Evolutionary conservation across 92 coral and sea anemone species (phyloP).

Genomic region (Zoanthus sansibaricus): DNA sequence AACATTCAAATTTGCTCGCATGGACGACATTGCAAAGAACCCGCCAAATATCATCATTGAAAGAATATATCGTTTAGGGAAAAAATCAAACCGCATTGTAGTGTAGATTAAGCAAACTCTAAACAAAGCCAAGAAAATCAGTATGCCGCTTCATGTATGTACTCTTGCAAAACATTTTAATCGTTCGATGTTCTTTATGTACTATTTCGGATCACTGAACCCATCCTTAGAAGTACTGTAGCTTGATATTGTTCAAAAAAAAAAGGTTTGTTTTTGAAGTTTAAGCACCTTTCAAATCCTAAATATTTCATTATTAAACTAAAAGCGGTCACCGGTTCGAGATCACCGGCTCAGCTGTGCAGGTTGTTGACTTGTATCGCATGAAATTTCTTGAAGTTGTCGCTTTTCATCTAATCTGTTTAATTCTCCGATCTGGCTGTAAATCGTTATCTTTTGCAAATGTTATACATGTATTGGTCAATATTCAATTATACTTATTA

Average conservation of each 20-base stretch:
- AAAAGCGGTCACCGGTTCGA: constrained; percentile 7
- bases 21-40: constrained; percentile 80
- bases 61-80: constrained; percentile 83
- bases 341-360: not conserved
- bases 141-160: not conserved
- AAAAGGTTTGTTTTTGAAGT: not conserved
- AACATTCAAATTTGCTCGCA: constrained; percentile 83
- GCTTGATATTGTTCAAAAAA: not conserved
- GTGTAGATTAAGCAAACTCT: not conserved
- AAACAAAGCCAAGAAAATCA: not conserved
- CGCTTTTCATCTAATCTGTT: too few species aligned
- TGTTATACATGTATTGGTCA: too few species aligned
- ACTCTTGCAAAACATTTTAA: not conserved
- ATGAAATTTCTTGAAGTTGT: too few species aligned
- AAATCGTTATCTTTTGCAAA: too few species aligned
- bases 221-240: not conserved
- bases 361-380: not conserved
- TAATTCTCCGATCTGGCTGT: too few species aligned
- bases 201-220: not conserved
- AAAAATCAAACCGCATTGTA: not conserved
- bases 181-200: not conserved
- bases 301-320: not conserved
- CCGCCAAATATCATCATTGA: constrained; percentile 82
- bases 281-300: not conserved
- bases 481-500: too few species aligned